These are phyloP conservation scores for Emydura subglobosa DNA, from an alignment of 2,113 vertebrate genomes.

Conservation along the genomic window DNA sequence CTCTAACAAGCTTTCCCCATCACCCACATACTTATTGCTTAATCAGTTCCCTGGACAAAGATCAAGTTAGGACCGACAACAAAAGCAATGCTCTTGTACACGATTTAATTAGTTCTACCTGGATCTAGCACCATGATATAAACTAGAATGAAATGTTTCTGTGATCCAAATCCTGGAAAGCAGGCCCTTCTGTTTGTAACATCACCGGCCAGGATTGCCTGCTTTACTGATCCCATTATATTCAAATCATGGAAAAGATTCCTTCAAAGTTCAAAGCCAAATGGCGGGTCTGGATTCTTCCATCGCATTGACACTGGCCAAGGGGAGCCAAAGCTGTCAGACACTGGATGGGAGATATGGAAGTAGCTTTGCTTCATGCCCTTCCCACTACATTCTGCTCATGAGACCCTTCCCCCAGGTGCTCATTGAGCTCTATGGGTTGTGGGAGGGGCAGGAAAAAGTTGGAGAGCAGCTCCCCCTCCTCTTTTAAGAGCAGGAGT, in stretches of 20 bases:
- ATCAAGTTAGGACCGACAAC: slow-evolving; percentile 22
- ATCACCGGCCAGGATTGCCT: background rate
- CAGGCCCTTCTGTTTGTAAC: background rate
- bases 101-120: slow-evolving; percentile 51
- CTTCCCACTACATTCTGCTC: rapidly evolving
- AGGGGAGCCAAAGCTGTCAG: background rate
- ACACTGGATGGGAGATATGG: background rate
- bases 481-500: background rate
- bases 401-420: background rate
- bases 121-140: background rate
- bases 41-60: slow-evolving; percentile 46
- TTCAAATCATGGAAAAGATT: background rate
- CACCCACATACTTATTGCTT: slow-evolving; percentile 25
- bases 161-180: background rate
- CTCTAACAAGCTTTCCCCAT: slow-evolving; percentile 18
- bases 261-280: background rate
- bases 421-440: background rate
- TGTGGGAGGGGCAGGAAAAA: background rate
- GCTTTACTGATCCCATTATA: background rate
- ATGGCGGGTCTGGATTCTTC: background rate
- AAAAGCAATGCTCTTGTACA: slow-evolving; percentile 14
- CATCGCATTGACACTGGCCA: background rate
- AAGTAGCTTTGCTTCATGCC: background rate
- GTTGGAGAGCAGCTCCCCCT: background rate
- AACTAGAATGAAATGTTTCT: background rate